Evolutionary conservation across 2,113 vertebrate genomes (phyloP), one percentile per base, ranked within the genome.

Genomic region (Pteruthius melanotis): DNA sequence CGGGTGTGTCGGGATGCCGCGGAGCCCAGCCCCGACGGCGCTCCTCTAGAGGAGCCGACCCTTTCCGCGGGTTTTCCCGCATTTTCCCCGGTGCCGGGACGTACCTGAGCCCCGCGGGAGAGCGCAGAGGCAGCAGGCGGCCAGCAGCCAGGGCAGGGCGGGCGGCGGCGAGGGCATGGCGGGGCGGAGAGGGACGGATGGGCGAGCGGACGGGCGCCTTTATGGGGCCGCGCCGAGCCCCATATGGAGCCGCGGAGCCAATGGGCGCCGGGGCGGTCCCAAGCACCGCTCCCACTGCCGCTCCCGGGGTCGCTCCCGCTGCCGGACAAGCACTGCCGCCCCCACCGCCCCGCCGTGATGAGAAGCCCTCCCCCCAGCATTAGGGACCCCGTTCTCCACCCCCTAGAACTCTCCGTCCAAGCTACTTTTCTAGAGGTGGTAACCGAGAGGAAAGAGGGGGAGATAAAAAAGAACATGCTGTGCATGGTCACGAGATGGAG

Each of bases 71-170:
- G 37, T 3, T 30, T 28, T 13, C 4, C 3, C 2, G 20, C 21
- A 1, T 8, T 19, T 17, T n/a, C 33, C 28, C 19, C 61, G 9
- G 16, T 4, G 24, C 76, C 11, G 19, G 72, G 47, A 79, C 87
- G 14, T 94, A 96, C 96, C 96, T 83, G 93, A 95, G 79, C 89
- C 81, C 72, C 83, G 37, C 45, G 91, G 91, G 2, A 95, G 71
- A 42, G 80, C 76, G 76, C 93, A 92, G 91, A 96, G 93, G 76
- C 94, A 96, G 93, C 94, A 96, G 71, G 87, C 94, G 53, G 79
- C 83, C 33, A 96, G 83, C 12, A 96, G 91, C 94, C 91, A 95
- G 39, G 81, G 65, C 81, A 95, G 60, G 13, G 83, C 81, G 23
- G 56, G 44, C 42, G 49, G 49, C 40, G 30, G 31, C 20, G 19